Percentiles rank a stretch among this genome's conserved stretches.
These are phyloP conservation scores for Urocitellus parryii DNA, from an alignment of 2,113 vertebrate genomes.

Conservation along the genomic window DNA sequence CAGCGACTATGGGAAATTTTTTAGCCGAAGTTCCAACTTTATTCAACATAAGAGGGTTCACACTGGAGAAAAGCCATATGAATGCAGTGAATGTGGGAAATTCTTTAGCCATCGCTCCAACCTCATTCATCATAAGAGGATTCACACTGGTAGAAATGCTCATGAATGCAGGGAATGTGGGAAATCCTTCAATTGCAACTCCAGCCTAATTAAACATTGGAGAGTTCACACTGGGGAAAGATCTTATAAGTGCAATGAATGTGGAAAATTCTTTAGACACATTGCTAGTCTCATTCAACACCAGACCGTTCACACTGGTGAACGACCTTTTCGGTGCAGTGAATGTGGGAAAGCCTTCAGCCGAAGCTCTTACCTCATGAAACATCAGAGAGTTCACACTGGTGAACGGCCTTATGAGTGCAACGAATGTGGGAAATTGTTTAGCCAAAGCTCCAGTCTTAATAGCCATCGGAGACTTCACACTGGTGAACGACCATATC, in stretches of 20 bases:
- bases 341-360: slow-evolving; percentile 73
- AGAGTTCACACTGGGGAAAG: no score
- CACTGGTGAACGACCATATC: slow-evolving; percentile 55
- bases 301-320: no score
- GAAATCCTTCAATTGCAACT: slow-evolving; percentile 76
- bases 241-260: no score
- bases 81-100: slow-evolving; percentile 76
- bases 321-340: background rate
- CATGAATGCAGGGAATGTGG: slow-evolving; percentile 74
- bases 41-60: no score
- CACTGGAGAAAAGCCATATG: slow-evolving; percentile 8
- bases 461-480: slow-evolving; percentile 42
- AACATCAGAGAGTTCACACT: slow-evolving; percentile 60
- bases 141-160: slow-evolving; percentile 75
- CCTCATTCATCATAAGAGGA: slow-evolving; percentile 75
- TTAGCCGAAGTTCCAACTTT: no score
- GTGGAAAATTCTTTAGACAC: no score
- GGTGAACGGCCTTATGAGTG: slow-evolving; percentile 1
- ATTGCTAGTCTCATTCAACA: no score
- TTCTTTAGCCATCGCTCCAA: slow-evolving; percentile 74
- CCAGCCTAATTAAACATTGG: slow-evolving; percentile 72
- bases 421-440: slow-evolving; percentile 58
- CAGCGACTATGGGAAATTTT: no score
- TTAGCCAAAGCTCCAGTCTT: slow-evolving; percentile 69
- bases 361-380: slow-evolving; percentile 49